phyloP scores from a whole-genome alignment of 2,797 vertebrate genomes.

The Melanotaenia boesemani region DNA sequence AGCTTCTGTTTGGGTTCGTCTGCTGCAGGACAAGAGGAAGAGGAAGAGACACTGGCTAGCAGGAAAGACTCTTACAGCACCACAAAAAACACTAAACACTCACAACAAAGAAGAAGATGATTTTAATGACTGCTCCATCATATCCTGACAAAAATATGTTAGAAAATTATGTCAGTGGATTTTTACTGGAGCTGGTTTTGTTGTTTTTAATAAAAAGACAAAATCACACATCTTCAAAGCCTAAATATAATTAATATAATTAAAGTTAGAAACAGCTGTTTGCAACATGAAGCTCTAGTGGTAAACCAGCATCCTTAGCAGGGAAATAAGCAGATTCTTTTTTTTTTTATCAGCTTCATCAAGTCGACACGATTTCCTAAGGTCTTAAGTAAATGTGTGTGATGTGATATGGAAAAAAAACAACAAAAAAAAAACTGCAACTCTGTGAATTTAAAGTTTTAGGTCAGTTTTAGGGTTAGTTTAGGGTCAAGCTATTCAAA shows the following conservation, averaged over 20 bases:
- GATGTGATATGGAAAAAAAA: too few species aligned
- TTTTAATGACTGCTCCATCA: neutral
- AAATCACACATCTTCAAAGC: neutral
- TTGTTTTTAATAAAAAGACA: neutral
- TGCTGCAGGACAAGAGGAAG: constrained; percentile 54
- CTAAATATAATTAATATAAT: too few species aligned
- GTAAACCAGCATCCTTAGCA: neutral
- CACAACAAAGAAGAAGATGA: neutral
- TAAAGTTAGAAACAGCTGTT: too few species aligned
- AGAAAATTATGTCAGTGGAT: neutral
- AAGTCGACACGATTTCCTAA: neutral
- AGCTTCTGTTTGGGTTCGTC: constrained; percentile 9
- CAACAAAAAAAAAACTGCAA: too few species aligned
- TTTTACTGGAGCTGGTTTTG: neutral
- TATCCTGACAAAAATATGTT: too few species aligned
- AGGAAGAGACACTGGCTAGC: constrained; percentile 27
- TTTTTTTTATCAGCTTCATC: neutral
- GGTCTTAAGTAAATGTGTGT: too few species aligned
- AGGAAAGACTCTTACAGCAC: constrained; percentile 2
- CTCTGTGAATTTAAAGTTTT: too few species aligned
- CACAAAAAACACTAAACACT: neutral
- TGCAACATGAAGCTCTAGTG: too few species aligned
- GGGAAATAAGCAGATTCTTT: neutral
- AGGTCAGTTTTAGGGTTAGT: too few species aligned
- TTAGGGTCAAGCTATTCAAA: too few species aligned